Percentiles rank a stretch among this genome's conserved stretches.
phyloP scores from a whole-genome alignment of 2,888 invertebrate genomes.

The Imbricaverruca yamaguchii region DNA sequence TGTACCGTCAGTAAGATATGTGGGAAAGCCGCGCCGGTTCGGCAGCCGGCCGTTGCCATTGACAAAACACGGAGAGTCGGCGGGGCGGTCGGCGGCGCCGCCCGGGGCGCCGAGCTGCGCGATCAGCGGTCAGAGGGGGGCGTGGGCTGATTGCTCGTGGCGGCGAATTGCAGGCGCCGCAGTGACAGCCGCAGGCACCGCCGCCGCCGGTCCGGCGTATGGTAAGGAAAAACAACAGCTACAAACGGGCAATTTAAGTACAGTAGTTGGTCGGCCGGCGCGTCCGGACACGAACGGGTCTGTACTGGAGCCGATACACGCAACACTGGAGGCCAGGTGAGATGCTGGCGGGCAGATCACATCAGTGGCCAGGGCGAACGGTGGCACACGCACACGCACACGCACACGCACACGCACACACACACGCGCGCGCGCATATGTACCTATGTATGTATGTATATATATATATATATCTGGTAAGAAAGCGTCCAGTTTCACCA shows the following conservation, averaged over 20 bases:
- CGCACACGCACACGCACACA: not conserved
- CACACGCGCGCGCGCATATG: not conserved
- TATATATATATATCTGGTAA: too few species aligned
- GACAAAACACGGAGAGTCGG: not conserved
- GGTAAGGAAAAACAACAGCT: slow-evolving; percentile 5
- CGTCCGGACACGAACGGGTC: too few species aligned
- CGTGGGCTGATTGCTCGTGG: too few species aligned
- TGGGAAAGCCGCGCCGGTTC: not conserved
- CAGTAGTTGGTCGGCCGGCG: not conserved
- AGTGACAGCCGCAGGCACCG: too few species aligned
- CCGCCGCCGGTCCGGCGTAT: not conserved
- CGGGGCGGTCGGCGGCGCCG: too few species aligned
- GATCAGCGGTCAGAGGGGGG: too few species aligned
- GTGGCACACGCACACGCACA: not conserved
- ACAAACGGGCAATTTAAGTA: not conserved
- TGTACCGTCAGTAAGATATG: not conserved
- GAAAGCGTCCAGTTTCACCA: too few species aligned
- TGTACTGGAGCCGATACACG: too few species aligned
- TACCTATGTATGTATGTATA: too few species aligned
- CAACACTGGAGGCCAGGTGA: not conserved
- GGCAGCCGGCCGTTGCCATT: not conserved
- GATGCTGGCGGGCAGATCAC: not conserved
- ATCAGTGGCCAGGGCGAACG: not conserved
- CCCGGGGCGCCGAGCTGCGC: too few species aligned
- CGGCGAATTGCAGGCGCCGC: too few species aligned